Base-by-base conservation (phyloP, 92 coral and sea anemone genomes). In the Anthopleura xanthogrammica region DNA sequence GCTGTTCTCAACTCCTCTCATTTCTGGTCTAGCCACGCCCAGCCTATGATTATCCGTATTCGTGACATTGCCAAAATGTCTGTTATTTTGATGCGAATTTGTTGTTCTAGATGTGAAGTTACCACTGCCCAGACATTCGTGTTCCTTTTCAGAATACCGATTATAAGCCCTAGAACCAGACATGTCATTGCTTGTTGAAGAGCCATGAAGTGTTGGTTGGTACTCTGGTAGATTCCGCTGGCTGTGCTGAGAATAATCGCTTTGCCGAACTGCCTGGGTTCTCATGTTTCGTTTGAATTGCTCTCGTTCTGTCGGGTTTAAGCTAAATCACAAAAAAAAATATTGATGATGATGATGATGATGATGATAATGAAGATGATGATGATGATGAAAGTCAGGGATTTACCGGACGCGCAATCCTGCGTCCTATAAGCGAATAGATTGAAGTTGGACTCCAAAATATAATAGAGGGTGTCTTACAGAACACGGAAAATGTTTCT, bases 271-370 rank as follows among this genome's bases (percentile, higher is more conserved):
- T 16, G 95, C 95, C 41, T 87, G 83, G 23, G 84, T 77, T 82
- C 92, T 86, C 77, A 86, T 39, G n/a, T 43, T 80, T 60, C 84
- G 71, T 77, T 89, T 92, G 56, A 89, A 87, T 23, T 52, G 79
- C 42, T 87, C 89, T 52, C 92, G 80, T 9, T 92, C 92, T 23
- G 73, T 64, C 7, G 81, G 89, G 40, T 75, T 83, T 55, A 92
- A 76, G 78, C 95, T 92, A 58, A 41, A 71, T 60, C 0, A 12
- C 8, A 43, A 43, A 7, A 43, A 43, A 43, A 7, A 4, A 43
- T 2, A 43, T 2, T 50, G 54, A 50, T 50, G 54, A 50, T 50
- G 54, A 50, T 50, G 54, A 41, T 72, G 41, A 72, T 72, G 54
- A 50, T 50, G 54, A 50, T 11, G 54, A 50, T 50, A 1, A 50